Conservation (phyloP, 2,888 invertebrate species). For the Thereva unica region DNA sequence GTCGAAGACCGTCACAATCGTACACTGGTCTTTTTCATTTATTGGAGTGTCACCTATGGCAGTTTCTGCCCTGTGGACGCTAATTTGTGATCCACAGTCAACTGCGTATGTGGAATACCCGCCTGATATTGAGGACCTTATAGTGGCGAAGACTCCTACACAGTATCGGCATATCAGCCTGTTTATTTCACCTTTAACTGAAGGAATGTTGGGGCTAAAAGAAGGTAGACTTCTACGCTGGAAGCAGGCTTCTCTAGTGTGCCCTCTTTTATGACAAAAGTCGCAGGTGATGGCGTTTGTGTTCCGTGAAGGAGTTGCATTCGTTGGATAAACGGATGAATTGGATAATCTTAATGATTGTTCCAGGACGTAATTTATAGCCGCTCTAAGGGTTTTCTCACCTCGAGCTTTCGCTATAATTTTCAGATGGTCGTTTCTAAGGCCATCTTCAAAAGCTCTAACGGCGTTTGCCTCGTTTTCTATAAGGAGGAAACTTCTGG, state of each 20-base stretch:
- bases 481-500: no score
- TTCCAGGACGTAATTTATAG: not conserved
- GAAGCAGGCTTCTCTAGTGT: slow-evolving; percentile 1
- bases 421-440: slow-evolving; percentile 2
- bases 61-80: not conserved
- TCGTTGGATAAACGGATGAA: not conserved
- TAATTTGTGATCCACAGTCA: slow-evolving; percentile 3
- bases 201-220: not conserved
- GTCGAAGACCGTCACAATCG: not conserved
- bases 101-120: not conserved
- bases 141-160: not conserved
- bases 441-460: slow-evolving; percentile 8
- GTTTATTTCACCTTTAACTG: not conserved
- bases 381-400: not conserved
- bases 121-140: slow-evolving; percentile 5
- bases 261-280: slow-evolving; percentile 1
- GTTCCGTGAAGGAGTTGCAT: not conserved
- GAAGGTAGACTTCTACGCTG: not conserved
- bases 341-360: not conserved
- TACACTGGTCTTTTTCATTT: not conserved
- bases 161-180: slow-evolving; percentile 11
- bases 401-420: not conserved
- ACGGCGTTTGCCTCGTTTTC: not conserved
- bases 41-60: slow-evolving; percentile 6
- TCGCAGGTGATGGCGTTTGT: not conserved